These are phyloP conservation scores for Notiomystis cincta DNA, from an alignment of 2,113 vertebrate genomes.

Conservation along the genomic window DNA sequence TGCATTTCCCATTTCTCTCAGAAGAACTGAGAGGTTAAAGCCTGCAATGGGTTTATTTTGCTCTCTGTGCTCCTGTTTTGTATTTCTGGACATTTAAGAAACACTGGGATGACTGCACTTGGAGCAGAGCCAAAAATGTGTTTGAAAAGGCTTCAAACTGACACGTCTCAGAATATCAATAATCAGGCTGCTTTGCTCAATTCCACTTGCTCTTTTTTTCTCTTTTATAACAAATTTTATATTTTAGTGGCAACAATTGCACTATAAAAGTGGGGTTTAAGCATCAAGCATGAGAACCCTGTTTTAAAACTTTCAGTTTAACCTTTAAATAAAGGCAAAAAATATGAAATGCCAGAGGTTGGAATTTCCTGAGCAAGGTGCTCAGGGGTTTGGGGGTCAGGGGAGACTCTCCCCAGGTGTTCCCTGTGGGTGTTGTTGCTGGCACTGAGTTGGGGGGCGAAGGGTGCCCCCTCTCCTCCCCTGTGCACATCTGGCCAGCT, in stretches of 20 bases:
- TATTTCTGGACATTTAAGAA: not conserved
- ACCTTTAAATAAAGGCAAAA: not conserved
- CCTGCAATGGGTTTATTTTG: not conserved
- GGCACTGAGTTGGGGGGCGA: not conserved
- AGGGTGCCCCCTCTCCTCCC: not conserved
- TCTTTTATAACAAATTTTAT: not conserved
- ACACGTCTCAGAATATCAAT: not conserved
- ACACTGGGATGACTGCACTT: not conserved
- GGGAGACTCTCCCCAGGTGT: not conserved
- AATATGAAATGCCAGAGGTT: not conserved
- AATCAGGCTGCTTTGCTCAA: not conserved
- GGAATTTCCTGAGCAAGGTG: not conserved
- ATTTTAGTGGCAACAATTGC: not conserved
- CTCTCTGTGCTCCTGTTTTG: not conserved
- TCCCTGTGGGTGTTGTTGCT: accelerated
- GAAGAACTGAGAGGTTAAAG: not conserved
- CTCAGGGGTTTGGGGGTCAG: not conserved
- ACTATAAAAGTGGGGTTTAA: not conserved
- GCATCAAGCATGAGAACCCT: accelerated
- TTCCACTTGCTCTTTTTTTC: not conserved
- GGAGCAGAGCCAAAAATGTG: not conserved
- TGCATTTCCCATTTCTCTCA: not conserved
- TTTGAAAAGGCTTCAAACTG: not conserved
- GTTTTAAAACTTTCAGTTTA: not conserved
- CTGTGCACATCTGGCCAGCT: constrained; percentile 1